phyloP scores from a whole-genome alignment of 2,888 invertebrate species.

The Orchesellides sinensis region DNA sequence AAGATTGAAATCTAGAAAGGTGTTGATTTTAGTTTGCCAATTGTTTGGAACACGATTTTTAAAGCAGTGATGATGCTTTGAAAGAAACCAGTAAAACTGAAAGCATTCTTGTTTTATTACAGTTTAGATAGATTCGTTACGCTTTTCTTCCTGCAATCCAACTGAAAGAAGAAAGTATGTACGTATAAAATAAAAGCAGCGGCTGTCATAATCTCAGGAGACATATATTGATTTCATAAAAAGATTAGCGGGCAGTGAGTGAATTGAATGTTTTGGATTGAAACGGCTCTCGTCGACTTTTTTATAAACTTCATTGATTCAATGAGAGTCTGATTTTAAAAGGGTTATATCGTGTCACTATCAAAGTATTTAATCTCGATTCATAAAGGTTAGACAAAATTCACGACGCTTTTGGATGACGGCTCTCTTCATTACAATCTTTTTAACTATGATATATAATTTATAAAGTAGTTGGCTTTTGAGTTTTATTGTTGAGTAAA shows the following conservation, averaged over 20 bases:
- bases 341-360: slow-evolving; percentile 31
- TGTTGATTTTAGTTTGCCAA: slow-evolving; percentile 69
- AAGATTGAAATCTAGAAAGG: slow-evolving; percentile 58
- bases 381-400: background rate
- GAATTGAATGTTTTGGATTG: slow-evolving; percentile 13
- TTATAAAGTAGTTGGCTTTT: background rate
- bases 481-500: too few relatives aligned
- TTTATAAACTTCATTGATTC: slow-evolving; percentile 4
- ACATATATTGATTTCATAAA: slow-evolving; percentile 32
- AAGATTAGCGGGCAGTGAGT: slow-evolving; percentile 16
- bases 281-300: slow-evolving; percentile 19
- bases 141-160: background rate
- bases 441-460: too few relatives aligned
- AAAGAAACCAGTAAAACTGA: too few relatives aligned
- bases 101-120: slow-evolving; percentile 16
- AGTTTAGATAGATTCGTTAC: slow-evolving; percentile 2
- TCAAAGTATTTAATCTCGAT: slow-evolving; percentile 36
- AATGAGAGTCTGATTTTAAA: slow-evolving; percentile 36
- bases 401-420: background rate
- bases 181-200: too few relatives aligned
- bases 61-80: too few relatives aligned
- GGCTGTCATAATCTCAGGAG: slow-evolving; percentile 26
- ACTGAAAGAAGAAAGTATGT: background rate
- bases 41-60: slow-evolving; percentile 23
- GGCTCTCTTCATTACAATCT: background rate